These are phyloP conservation scores for Rhopalosiphum maidis DNA, from an alignment of 1,140 invertebrate genomes.

Conservation along the genomic window DNA sequence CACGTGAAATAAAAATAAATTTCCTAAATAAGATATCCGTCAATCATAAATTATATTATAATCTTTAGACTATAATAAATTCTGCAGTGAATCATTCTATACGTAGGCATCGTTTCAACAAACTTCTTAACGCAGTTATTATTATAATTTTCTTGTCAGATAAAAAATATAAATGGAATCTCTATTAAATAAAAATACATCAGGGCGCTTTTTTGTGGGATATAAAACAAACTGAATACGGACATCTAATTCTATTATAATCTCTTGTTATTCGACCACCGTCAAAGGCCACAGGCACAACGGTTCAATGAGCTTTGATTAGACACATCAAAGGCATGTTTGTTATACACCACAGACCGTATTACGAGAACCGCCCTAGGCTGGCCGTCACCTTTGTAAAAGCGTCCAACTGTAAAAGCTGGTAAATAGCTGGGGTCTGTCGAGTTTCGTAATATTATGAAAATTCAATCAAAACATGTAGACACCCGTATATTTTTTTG, in stretches of 20 bases:
- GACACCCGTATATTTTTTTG: background rate
- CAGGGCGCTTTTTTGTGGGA: background rate
- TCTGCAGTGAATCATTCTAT: background rate
- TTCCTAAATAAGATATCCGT: background rate
- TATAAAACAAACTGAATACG: constrained; percentile 23
- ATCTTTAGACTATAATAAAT: no score
- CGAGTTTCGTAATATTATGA: background rate
- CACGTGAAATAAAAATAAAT: background rate
- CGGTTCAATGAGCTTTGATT: constrained; percentile 51
- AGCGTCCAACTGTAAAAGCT: constrained; percentile 47
- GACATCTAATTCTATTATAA: constrained; percentile 54
- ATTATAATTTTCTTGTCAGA: background rate
- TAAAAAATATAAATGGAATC: constrained; percentile 19
- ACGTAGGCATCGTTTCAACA: background rate
- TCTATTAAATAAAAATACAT: constrained; percentile 12
- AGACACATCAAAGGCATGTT: constrained; percentile 54
- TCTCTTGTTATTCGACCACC: constrained; percentile 51
- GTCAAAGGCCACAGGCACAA: constrained; percentile 46
- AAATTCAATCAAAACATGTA: constrained; percentile 38
- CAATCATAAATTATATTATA: background rate
- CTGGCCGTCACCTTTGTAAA: constrained; percentile 49
- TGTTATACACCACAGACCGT: background rate
- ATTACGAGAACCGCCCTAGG: constrained; percentile 11
- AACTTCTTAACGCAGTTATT: background rate
- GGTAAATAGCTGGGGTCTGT: background rate